Conservation (phyloP, 1,140 invertebrate genomes). For the Procambarus virginalis region DNA sequence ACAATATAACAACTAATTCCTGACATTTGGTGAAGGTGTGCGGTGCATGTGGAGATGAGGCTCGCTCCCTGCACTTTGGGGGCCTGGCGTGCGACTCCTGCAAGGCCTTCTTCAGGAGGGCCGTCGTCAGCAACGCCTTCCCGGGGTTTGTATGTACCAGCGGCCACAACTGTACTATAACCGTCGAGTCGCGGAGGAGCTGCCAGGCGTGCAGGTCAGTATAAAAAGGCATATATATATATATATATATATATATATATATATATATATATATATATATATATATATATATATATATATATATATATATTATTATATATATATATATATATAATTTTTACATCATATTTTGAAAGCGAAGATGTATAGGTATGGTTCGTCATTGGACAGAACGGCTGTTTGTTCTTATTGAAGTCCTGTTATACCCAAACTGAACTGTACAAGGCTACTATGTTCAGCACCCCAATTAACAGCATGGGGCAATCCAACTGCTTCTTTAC, state of each 20-base stretch:
- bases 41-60: constrained; percentile 69
- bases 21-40: constrained; percentile 46
- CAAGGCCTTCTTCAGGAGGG: constrained; percentile 73
- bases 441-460: too few species aligned
- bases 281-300: too few species aligned
- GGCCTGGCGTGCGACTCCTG: constrained; percentile 72
- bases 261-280: too few species aligned
- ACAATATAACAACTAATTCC: neutral
- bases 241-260: too few species aligned
- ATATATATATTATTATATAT: too few species aligned
- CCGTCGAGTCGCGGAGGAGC: neutral
- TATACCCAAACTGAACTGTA: too few species aligned
- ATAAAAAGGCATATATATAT: neutral
- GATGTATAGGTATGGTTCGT: too few species aligned
- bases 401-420: too few species aligned
- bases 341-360: too few species aligned
- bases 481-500: too few species aligned
- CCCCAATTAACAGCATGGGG: too few species aligned
- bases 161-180: neutral
- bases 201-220: constrained; percentile 28
- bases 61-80: constrained; percentile 71
- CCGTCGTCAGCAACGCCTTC: constrained; percentile 71
- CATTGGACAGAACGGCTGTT: too few species aligned
- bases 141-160: constrained; percentile 71
- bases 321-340: neutral